These are phyloP conservation scores for Clarias gariepinus DNA, from an alignment of 2,113 vertebrate species.

Conservation along the genomic window DNA sequence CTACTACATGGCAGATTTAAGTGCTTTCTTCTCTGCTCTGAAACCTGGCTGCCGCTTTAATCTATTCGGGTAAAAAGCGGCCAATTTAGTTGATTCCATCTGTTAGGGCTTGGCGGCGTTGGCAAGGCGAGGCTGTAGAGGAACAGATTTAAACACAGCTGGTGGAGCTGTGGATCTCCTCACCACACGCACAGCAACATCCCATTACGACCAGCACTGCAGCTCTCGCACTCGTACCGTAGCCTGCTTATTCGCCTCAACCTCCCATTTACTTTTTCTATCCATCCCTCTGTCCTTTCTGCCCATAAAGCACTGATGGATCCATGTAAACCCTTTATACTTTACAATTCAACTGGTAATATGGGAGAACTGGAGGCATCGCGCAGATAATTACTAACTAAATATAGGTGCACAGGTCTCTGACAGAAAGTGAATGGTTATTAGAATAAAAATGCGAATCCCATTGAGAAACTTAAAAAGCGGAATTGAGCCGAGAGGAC, in stretches of 20 bases:
- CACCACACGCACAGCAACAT: constrained; percentile 50
- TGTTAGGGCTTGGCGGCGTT: constrained; percentile 68
- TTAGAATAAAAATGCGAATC: not conserved
- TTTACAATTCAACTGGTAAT: constrained; percentile 13
- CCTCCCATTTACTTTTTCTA: not conserved
- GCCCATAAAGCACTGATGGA: constrained; percentile 23
- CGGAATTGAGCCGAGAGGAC: not conserved
- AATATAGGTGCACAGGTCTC: not conserved
- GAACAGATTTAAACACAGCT: constrained; percentile 76
- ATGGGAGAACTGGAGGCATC: not conserved
- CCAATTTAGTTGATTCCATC: constrained; percentile 78
- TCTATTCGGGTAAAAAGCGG: constrained; percentile 75
- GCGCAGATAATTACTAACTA: constrained; percentile 22
- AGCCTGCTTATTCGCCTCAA: constrained; percentile 13
- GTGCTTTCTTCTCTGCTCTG: constrained; percentile 64
- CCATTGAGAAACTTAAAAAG: not conserved
- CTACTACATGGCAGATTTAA: constrained; percentile 73
- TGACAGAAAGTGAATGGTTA: constrained; percentile 11
- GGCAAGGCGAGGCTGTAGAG: constrained; percentile 65
- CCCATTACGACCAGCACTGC: constrained; percentile 44
- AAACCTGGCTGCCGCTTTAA: constrained; percentile 64
- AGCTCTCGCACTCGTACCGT: not conserved
- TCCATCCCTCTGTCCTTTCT: not conserved
- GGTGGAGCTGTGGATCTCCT: constrained; percentile 60
- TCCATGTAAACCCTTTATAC: constrained; percentile 23